Evolutionary conservation across 1,140 invertebrate genomes (phyloP).

Genomic region (Dreissena rostriformis): DNA sequence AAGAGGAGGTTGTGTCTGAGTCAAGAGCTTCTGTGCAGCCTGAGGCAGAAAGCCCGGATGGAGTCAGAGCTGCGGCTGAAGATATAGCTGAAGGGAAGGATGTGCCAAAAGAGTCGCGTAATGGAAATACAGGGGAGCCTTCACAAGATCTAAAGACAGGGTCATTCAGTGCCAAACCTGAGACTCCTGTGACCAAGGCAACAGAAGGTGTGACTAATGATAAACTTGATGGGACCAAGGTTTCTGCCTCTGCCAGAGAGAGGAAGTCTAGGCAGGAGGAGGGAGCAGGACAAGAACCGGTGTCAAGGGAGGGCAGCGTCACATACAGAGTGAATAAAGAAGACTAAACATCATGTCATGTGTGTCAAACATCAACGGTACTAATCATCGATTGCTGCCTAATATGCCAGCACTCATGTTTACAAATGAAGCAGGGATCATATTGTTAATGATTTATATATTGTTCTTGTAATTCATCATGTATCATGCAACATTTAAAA

Average conservation of each 20-base stretch:
- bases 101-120: background rate
- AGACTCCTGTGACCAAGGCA: background rate
- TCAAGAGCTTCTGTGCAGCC: background rate
- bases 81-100: background rate
- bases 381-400: too few relatives aligned
- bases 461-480: too few relatives aligned
- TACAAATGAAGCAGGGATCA: too few relatives aligned
- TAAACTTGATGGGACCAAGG: background rate
- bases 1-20: background rate
- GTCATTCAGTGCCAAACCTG: background rate
- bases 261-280: too few relatives aligned
- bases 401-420: too few relatives aligned
- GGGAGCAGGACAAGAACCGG: background rate
- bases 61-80: background rate
- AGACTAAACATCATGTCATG: too few relatives aligned
- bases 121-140: background rate
- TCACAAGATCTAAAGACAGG: background rate
- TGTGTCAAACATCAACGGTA: too few relatives aligned
- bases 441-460: too few relatives aligned
- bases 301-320: constrained; percentile 28
- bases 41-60: background rate
- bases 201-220: background rate
- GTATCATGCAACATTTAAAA: too few relatives aligned
- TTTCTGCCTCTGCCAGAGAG: too few relatives aligned
- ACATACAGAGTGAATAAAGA: constrained; percentile 29